Evolutionary conservation across 2,113 vertebrate genomes (phyloP).

Genomic region (Dipodomys spectabilis): DNA sequence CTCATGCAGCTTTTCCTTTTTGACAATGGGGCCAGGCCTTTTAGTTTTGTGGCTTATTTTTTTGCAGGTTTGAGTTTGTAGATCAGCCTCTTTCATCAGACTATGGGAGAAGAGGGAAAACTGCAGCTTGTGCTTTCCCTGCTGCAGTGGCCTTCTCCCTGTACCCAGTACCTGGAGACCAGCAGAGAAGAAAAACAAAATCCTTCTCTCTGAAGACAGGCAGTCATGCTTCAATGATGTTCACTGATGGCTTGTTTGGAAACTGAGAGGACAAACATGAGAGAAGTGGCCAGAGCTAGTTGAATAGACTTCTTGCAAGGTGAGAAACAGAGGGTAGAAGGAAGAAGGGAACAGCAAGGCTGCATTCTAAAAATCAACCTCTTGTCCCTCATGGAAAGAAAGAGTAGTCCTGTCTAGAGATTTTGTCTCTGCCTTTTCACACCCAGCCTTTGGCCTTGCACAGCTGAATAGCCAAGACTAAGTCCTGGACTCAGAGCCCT

Average conservation of each 20-base stretch:
- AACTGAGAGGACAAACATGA: slow-evolving; percentile 78
- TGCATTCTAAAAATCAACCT: slow-evolving; percentile 40
- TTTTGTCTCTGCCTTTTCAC: slow-evolving; percentile 50
- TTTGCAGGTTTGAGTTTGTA: slow-evolving; percentile 74
- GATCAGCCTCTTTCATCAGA: slow-evolving; percentile 73
- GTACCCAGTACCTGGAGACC: slow-evolving; percentile 70
- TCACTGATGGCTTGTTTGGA: slow-evolving; percentile 87
- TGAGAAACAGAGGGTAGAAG: slow-evolving; percentile 6
- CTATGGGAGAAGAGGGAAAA: slow-evolving; percentile 49
- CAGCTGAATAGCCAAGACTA: slow-evolving; percentile 12
- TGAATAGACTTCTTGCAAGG: slow-evolving; percentile 67
- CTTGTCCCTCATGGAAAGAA: slow-evolving; percentile 4
- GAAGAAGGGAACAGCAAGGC: background rate
- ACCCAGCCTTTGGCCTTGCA: slow-evolving; percentile 33
- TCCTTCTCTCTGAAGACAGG: slow-evolving; percentile 74
- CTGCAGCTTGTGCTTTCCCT: slow-evolving; percentile 48
- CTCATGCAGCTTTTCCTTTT: slow-evolving; percentile 65
- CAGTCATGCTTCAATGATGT: slow-evolving; percentile 86
- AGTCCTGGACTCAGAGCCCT: background rate
- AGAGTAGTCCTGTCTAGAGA: background rate
- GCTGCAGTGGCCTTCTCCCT: background rate
- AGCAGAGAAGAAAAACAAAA: slow-evolving; percentile 80
- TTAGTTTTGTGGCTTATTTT: slow-evolving; percentile 72
- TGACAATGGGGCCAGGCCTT: slow-evolving; percentile 52
- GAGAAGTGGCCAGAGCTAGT: background rate